These are phyloP conservation scores for Hemitrygon akajei DNA, from an alignment of 2,797 vertebrate genomes.

Conservation along the genomic window DNA sequence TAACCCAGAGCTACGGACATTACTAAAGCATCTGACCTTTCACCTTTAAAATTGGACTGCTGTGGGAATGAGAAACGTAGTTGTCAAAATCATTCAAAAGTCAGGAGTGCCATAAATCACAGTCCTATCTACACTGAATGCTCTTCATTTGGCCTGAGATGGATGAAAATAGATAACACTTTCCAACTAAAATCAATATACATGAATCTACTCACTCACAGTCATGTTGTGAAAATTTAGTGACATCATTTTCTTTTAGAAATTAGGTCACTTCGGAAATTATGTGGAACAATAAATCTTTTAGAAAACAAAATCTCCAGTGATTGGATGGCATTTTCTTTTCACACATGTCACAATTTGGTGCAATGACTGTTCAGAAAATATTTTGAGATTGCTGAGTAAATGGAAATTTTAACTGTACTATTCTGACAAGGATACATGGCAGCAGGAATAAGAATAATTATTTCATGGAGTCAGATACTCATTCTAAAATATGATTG, in stretches of 20 bases:
- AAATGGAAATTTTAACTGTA: slow-evolving; percentile 6
- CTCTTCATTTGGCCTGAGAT: neutral
- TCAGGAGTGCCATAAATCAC: neutral
- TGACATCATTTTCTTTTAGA: no score
- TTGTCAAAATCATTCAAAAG: neutral
- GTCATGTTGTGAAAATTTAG: neutral
- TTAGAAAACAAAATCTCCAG: neutral
- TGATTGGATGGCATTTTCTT: neutral
- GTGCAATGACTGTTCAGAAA: neutral
- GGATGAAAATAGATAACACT: neutral
- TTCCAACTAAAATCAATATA: neutral
- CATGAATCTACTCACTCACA: neutral
- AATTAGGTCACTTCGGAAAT: neutral
- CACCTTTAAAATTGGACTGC: neutral
- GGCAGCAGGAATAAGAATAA: slow-evolving; percentile 21
- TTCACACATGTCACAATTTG: neutral
- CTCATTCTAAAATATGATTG: neutral
- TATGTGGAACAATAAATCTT: neutral
- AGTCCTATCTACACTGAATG: neutral
- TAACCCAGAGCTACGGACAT: neutral
- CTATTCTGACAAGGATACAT: slow-evolving; percentile 7
- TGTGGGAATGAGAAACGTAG: neutral
- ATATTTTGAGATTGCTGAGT: slow-evolving; percentile 18
- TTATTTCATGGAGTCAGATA: slow-evolving; percentile 14
- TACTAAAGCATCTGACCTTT: no score